Base-by-base conservation (phyloP, 53 echinoderm and acorn worm genomes). In the Luidia sarsii region DNA sequence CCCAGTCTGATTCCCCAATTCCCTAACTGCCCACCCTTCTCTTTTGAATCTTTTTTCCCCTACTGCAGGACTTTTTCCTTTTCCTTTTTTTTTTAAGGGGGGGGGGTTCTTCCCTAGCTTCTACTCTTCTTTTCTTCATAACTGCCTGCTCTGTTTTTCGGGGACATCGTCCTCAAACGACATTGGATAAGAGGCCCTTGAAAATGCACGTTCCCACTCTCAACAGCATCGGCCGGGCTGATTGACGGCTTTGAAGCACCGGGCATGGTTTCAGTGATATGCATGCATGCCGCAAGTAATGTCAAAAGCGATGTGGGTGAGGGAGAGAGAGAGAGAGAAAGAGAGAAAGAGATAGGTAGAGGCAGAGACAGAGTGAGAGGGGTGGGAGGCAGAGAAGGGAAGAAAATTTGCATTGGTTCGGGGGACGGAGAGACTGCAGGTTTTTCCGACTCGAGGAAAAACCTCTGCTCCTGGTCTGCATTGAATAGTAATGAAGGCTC, bases 271-370 rank as follows among this genome's bases (percentile, higher is more conserved):
- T 77, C 77, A 77, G 45, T 45, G 77, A 60, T 77, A 77, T 77
- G 77, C 77, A 77, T 77, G 77, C 77, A 61, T 77, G 77, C 77
- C 77, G 77, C 77, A n/a, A 77, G 77, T 77, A 77, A 77, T 77
- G 77, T 77, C 77, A 39, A 61, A 28, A 77, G 61, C 59, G 31
- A 32, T 27, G n/a, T 6, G 22, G n/a, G 53, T 16, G 7, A 8
- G n/a, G 41, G 41, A 41, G 11, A 41, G 41, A 41, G 41, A 41
- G 11, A 41, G 41, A 6, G 41, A 41, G 41, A 11, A 41, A 41
- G 41, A 41, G 41, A 7, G 41, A 41, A 11, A 7, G 41, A 41
- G 41, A 77, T n/a, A 45, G 77, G 45, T 33, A 37, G 19, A 5
- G 77, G 34, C 2, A 37, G 32, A 71, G 19, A 21, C 15, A 15